phyloP scores from a whole-genome alignment of 2,113 vertebrate genomes.

The Heterocephalus glaber region DNA sequence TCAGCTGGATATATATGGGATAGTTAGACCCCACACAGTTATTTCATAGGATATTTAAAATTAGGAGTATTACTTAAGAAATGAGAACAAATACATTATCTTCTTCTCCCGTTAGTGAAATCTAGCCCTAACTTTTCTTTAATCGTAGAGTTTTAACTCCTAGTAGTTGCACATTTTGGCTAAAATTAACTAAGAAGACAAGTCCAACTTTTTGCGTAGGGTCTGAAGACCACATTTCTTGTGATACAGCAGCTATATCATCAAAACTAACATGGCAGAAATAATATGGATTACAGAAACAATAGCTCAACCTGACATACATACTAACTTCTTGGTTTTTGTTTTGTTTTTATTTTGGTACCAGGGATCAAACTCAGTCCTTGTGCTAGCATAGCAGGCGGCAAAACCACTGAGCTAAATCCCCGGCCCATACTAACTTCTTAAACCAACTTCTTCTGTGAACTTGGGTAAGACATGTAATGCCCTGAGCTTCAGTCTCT shows the following conservation, averaged over 20 bases:
- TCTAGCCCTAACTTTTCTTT: conserved; percentile 12
- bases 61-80: background rate
- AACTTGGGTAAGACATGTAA: background rate
- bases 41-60: conserved; percentile 44
- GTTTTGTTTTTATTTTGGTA: too few relatives aligned
- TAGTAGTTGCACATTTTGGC: background rate
- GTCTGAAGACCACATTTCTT: background rate
- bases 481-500: background rate
- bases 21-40: background rate
- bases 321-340: too few relatives aligned
- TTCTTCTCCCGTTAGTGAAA: conserved; percentile 35
- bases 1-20: background rate
- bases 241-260: background rate
- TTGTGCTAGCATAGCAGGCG: too few relatives aligned
- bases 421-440: background rate
- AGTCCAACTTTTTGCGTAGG: background rate
- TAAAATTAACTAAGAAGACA: conserved; percentile 20
- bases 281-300: background rate
- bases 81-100: background rate
- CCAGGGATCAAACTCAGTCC: too few relatives aligned
- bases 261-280: background rate
- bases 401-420: too few relatives aligned
- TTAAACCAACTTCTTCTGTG: conserved; percentile 11
- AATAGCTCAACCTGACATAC: background rate
- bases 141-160: conserved; percentile 1